Conservation (phyloP, 2,797 vertebrate species). For the Uromys caudimaculatus region DNA sequence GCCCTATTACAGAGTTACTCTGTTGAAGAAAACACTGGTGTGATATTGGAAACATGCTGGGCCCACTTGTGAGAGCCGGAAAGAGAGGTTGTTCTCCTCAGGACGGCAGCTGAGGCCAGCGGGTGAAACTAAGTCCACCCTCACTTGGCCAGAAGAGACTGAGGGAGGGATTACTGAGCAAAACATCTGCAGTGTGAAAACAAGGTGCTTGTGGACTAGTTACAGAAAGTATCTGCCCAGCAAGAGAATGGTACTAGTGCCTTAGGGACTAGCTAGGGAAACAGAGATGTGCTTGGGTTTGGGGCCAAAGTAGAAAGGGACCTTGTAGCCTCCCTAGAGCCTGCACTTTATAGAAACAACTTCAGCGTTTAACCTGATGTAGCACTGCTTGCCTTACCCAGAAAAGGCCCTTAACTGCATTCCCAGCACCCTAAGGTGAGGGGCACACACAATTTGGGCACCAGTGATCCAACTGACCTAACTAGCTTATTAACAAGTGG, state of each 20-base stretch:
- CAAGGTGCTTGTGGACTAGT: background rate
- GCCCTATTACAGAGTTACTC: constrained; percentile 47
- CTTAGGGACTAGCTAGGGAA: background rate
- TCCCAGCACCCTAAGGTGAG: background rate
- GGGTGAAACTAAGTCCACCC: constrained; percentile 37
- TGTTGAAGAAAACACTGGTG: constrained; percentile 54
- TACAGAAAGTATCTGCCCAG: background rate
- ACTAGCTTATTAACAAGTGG: constrained; percentile 72
- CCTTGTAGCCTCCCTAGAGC: background rate
- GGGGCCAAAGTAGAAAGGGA: background rate
- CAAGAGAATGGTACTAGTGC: background rate
- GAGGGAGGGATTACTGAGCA: constrained; percentile 53
- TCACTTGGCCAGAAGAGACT: background rate
- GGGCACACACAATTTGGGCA: background rate
- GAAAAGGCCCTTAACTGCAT: no score
- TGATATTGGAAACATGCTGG: constrained; percentile 68
- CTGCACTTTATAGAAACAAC: constrained; percentile 47
- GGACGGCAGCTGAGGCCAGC: constrained; percentile 37
- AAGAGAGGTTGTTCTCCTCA: constrained; percentile 63
- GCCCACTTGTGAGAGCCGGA: background rate
- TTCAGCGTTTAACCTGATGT: background rate
- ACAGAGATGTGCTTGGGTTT: background rate
- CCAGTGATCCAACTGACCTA: background rate
- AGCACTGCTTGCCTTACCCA: no score
- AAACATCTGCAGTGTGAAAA: background rate